Conservation (phyloP, 2,888 invertebrate species). For the Ganaspis brasiliensis region DNA sequence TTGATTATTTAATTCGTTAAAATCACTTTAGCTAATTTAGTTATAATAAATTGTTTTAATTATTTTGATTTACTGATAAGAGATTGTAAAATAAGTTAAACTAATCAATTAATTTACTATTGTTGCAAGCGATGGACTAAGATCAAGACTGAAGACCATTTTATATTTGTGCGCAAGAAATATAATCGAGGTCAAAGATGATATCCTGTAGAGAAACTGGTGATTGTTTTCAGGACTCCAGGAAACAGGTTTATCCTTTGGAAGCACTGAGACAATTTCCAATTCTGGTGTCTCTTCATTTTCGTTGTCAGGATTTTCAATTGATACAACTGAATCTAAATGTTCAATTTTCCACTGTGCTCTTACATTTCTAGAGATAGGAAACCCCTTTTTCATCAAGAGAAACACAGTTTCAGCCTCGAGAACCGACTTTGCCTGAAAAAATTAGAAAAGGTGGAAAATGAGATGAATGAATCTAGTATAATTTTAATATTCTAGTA, state of each 20-base stretch:
- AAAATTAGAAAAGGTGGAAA: slow-evolving; percentile 16
- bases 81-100: too few relatives aligned
- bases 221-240: slow-evolving; percentile 81
- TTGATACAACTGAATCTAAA: slow-evolving; percentile 83
- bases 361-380: slow-evolving; percentile 87
- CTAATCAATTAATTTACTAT: slow-evolving; percentile 82
- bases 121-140: slow-evolving; percentile 89
- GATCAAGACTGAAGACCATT: slow-evolving; percentile 88
- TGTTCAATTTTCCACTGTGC: slow-evolving; percentile 89
- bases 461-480: too few relatives aligned
- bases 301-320: slow-evolving; percentile 76
- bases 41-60: too few relatives aligned
- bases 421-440: slow-evolving; percentile 77
- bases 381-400: slow-evolving; percentile 86
- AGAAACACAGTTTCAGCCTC: slow-evolving; percentile 86
- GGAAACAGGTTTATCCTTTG: slow-evolving; percentile 81
- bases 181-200: slow-evolving; percentile 83
- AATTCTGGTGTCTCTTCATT: slow-evolving; percentile 82
- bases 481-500: too few relatives aligned
- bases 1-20: not conserved
- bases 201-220: slow-evolving; percentile 82
- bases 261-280: slow-evolving; percentile 85
- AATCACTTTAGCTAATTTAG: too few relatives aligned
- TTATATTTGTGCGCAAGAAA: slow-evolving; percentile 88
- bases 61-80: too few relatives aligned